Percentiles rank a stretch among this genome's conserved stretches.
These are phyloP conservation scores for Rhagonycha lutea DNA, from an alignment of 2,888 invertebrate species.

Conservation along the genomic window DNA sequence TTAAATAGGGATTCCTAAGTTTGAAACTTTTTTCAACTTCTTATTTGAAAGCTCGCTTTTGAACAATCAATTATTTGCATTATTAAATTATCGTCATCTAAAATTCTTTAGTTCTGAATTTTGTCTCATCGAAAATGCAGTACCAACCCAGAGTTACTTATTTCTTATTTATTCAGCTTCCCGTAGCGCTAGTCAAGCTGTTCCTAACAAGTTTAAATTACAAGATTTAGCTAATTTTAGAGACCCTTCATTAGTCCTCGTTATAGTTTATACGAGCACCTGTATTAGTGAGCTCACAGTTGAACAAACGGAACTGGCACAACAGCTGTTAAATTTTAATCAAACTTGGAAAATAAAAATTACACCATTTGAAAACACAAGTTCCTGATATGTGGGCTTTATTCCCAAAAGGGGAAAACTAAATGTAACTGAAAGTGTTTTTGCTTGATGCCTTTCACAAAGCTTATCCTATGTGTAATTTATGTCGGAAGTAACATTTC, in stretches of 20 bases:
- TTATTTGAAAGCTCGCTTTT: not conserved
- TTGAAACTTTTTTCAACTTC: not conserved
- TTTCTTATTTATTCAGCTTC: not conserved
- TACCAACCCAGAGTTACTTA: not conserved
- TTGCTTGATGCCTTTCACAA: not conserved
- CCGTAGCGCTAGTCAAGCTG: not conserved
- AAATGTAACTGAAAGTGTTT: not conserved
- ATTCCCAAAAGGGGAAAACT: not conserved
- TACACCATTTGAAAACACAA: not conserved
- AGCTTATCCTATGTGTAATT: not conserved
- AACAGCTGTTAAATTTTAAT: not conserved
- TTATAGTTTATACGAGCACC: not conserved
- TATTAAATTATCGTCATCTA: not conserved
- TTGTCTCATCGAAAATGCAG: not conserved
- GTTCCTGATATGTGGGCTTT: not conserved
- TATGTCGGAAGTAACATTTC: not conserved
- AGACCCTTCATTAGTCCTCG: not conserved
- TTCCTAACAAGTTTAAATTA: not conserved
- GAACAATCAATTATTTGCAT: not conserved
- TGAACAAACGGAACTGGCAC: not conserved
- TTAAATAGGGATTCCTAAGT: not conserved
- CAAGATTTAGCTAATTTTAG: not conserved
- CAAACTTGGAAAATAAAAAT: not conserved
- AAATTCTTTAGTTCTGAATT: not conserved
- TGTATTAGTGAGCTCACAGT: not conserved